These are phyloP conservation scores for Podotricha telesiphe DNA, from an alignment of 2,888 invertebrate species.

Conservation along the genomic window DNA sequence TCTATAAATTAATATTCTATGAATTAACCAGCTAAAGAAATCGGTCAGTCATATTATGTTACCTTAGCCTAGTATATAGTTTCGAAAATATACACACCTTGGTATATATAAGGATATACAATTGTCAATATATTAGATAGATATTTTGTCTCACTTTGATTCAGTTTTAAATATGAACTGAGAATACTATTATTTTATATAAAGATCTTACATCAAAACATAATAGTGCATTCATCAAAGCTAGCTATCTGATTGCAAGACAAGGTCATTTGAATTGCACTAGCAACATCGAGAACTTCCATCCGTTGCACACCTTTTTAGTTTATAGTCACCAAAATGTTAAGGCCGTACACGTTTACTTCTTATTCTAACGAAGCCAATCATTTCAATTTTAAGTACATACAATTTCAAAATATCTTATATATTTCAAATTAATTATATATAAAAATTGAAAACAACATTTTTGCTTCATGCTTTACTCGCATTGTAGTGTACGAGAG, in stretches of 20 bases:
- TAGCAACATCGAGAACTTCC: background rate
- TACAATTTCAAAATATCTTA: too few relatives aligned
- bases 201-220: slow-evolving; percentile 6
- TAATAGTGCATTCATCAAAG: slow-evolving; percentile 19
- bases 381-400: background rate
- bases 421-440: too few relatives aligned
- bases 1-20: too few relatives aligned
- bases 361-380: too few relatives aligned
- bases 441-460: too few relatives aligned
- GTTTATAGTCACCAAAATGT: background rate
- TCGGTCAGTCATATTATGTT: too few relatives aligned
- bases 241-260: slow-evolving; percentile 26
- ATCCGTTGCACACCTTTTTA: background rate
- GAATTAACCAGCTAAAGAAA: too few relatives aligned
- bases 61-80: too few relatives aligned
- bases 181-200: background rate
- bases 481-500: too few relatives aligned
- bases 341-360: background rate
- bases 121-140: background rate
- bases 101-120: too few relatives aligned
- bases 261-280: slow-evolving; percentile 35
- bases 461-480: too few relatives aligned
- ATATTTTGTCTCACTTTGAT: background rate
- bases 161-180: background rate
- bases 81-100: too few relatives aligned